phyloP scores from a whole-genome alignment of 2,888 invertebrate genomes.

The Athalia cordata region DNA sequence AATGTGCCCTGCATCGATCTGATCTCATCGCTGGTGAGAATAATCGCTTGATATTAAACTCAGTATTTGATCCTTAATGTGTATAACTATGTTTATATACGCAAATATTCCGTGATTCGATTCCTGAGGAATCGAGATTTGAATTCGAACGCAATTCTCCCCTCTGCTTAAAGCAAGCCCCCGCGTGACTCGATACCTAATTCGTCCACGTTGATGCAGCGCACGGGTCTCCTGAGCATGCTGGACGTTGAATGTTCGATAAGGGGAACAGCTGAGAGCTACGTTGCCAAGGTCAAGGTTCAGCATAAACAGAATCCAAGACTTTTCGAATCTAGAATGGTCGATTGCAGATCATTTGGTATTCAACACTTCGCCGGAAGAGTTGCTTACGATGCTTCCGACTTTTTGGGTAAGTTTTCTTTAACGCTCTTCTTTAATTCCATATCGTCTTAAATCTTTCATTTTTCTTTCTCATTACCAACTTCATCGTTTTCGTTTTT shows the following conservation, averaged over 20 bases:
- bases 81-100: not conserved
- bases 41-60: not conserved
- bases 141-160: conserved; percentile 27
- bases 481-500: not conserved
- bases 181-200: conserved; percentile 38
- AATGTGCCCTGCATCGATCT: conserved; percentile 97
- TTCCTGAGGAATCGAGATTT: conserved; percentile 25
- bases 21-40: conserved; percentile 87
- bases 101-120: not conserved
- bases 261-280: conserved; percentile 85
- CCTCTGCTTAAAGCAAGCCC: conserved; percentile 33
- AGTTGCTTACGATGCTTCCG: conserved; percentile 91
- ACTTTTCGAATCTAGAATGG: conserved; percentile 85
- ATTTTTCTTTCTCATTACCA: not conserved
- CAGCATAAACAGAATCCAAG: conserved; percentile 90
- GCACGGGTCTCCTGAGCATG: conserved; percentile 93
- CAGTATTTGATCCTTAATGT: not conserved
- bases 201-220: conserved; percentile 68
- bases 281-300: conserved; percentile 86
- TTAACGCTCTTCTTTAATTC: not conserved
- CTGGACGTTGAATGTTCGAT: conserved; percentile 94
- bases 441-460: not conserved
- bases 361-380: conserved; percentile 93
- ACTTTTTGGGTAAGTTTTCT: conserved; percentile 80
- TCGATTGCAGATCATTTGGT: conserved; percentile 88